Conservation (phyloP, 2,888 invertebrate species). For the Strigamia crassipes region DNA sequence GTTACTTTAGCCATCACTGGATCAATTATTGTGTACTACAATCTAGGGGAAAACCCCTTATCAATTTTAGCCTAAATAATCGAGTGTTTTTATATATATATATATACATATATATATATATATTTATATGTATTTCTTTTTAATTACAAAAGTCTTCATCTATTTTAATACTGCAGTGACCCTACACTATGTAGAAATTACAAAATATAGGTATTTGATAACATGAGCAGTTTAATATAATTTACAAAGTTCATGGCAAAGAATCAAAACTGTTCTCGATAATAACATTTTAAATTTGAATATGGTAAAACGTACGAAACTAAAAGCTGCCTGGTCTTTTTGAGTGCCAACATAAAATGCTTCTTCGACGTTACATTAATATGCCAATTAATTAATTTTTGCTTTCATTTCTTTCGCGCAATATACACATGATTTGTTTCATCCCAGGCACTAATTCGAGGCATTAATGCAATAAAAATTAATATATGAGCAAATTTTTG, state of each 20-base stretch:
- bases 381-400: neutral
- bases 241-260: conserved; percentile 32
- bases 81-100: neutral
- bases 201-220: conserved; percentile 25
- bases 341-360: neutral
- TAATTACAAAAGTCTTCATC: conserved; percentile 32
- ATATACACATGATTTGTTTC: neutral
- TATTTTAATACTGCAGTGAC: conserved; percentile 39
- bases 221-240: conserved; percentile 39
- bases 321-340: conserved; percentile 7
- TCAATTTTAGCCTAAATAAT: neutral
- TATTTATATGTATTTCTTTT: no score
- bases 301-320: neutral
- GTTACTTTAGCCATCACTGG: neutral
- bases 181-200: conserved; percentile 31
- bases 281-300: conserved; percentile 4
- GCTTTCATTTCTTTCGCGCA: neutral
- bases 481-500: conserved; percentile 15
- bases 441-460: conserved; percentile 19
- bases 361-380: neutral
- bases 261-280: neutral
- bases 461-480: neutral
- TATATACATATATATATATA: no score
- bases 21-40: neutral
- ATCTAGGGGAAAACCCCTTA: neutral